These are phyloP conservation scores for Python bivittatus DNA, from an alignment of 2,113 vertebrate genomes.

Conservation along the genomic window DNA sequence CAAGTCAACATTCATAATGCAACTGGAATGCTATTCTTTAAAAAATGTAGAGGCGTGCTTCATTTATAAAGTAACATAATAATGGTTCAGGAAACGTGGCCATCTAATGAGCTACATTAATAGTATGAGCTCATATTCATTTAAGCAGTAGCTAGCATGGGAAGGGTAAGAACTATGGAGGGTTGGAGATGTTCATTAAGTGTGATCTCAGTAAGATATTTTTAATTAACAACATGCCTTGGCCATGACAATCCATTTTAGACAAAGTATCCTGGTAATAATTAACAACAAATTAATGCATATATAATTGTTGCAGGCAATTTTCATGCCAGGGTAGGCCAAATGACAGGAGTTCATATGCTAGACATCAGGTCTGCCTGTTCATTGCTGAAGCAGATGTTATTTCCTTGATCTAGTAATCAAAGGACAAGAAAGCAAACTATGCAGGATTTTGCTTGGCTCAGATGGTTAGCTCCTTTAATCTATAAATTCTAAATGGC, in stretches of 20 bases:
- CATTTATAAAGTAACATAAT: background rate
- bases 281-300: background rate
- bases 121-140: background rate
- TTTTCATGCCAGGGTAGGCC: background rate
- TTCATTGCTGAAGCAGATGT: background rate
- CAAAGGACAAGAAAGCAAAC: background rate
- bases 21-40: background rate
- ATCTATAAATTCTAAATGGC: background rate
- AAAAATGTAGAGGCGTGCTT: background rate
- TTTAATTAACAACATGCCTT: background rate
- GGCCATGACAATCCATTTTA: background rate
- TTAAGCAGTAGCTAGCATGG: background rate
- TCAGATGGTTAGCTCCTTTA: background rate
- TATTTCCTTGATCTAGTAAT: background rate
- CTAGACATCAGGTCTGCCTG: background rate
- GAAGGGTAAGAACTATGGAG: background rate
- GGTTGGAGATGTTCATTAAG: background rate
- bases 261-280: background rate
- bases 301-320: background rate
- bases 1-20: background rate
- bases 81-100: background rate
- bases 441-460: background rate
- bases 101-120: background rate
- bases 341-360: background rate
- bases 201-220: background rate